Evolutionary conservation across 2,888 invertebrate species (phyloP).

Genomic region (Tenthredo notha): DNA sequence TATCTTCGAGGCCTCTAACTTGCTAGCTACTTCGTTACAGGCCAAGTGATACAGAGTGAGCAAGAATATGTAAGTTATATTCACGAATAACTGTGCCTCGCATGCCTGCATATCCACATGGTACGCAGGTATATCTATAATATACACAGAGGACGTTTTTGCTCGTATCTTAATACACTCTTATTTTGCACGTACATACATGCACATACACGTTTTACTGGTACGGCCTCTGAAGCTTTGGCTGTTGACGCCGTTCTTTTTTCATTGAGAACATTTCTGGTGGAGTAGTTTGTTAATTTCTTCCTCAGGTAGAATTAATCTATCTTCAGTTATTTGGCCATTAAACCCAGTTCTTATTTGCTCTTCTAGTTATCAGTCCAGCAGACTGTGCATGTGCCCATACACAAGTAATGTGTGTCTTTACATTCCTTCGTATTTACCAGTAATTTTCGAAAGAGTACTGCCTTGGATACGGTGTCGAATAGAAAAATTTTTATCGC

Average conservation of each 20-base stretch:
- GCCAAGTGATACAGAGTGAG: conserved; percentile 31
- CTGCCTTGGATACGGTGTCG: neutral
- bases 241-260: conserved; percentile 15
- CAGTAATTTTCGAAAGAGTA: neutral
- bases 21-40: conserved; percentile 28
- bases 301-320: neutral
- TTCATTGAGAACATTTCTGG: conserved; percentile 22
- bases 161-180: neutral
- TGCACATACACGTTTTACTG: neutral
- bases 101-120: conserved; percentile 26
- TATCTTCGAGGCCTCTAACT: conserved; percentile 51
- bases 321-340: conserved; percentile 26
- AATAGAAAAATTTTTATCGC: neutral
- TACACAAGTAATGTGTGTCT: neutral
- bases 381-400: neutral
- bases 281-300: conserved; percentile 14
- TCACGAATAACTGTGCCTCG: conserved; percentile 42
- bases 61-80: conserved; percentile 13
- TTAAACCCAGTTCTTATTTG: conserved; percentile 16
- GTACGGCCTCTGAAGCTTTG: neutral
- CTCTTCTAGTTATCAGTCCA: neutral
- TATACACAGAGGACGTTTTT: conserved; percentile 1
- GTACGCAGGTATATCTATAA: conserved; percentile 1
- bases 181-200: conserved; percentile 15
- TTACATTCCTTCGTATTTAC: neutral